These are phyloP conservation scores for Botrylloides violaceus DNA, from an alignment of 23 tunicate species.

Conservation along the genomic window DNA sequence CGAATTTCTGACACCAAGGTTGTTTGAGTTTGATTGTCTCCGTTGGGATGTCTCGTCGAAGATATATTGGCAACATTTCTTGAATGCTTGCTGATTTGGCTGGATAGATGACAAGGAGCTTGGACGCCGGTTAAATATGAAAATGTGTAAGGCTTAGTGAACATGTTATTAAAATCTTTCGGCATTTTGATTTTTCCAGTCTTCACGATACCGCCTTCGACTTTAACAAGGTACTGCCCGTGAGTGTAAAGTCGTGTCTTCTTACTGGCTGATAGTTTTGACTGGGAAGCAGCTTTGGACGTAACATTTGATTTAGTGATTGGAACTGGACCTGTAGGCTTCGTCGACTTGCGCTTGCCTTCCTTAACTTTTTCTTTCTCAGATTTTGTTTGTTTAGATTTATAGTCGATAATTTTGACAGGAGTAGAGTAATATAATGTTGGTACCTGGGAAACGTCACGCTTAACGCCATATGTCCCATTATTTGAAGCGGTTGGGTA, in stretches of 20 bases:
- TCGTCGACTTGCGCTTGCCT: not conserved
- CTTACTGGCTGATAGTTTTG: not conserved
- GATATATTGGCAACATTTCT: not conserved
- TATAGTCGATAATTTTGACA: not conserved
- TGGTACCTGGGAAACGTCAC: not conserved
- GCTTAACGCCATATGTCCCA: not conserved
- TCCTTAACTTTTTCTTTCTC: not conserved
- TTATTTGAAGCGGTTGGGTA: not conserved
- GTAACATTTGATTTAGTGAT: not conserved
- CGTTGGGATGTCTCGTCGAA: not conserved
- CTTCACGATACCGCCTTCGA: not conserved
- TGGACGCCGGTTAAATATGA: constrained; percentile 13
- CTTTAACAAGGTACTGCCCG: constrained; percentile 22
- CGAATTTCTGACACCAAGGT: not conserved
- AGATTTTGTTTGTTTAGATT: not conserved
- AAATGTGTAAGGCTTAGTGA: constrained; percentile 25
- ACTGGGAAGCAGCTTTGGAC: not conserved
- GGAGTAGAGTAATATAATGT: not conserved
- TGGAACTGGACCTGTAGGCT: not conserved
- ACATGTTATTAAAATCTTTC: constrained; percentile 11
- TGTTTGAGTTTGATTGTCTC: too few relatives aligned
- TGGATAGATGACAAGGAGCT: constrained; percentile 5
- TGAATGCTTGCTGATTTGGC: not conserved
- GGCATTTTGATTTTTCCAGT: constrained; percentile 7
- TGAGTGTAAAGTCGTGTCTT: constrained; percentile 3